Evolutionary conservation across 2,888 invertebrate species (phyloP), one percentile per base, ranked within the genome.

Genomic region (Zele albiditarsus): DNA sequence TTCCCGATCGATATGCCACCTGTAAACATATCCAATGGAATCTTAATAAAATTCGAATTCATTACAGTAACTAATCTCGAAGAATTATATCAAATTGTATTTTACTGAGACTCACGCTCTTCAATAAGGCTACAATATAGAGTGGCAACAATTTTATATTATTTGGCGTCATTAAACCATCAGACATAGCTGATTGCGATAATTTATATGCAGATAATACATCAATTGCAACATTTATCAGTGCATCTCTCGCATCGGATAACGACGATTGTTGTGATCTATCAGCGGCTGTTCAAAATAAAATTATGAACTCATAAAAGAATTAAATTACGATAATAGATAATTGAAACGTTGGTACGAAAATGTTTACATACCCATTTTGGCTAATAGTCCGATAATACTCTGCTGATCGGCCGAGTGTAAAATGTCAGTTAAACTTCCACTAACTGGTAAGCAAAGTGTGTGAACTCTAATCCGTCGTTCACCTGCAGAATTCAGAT

Each of bases 391-490:
- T 71, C 97, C 97, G 71, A 97, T 92, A 80, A 99, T 97, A 79
- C 97, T 96, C 88, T 97, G 96, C 85, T 98, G 95, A 90, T 99
- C 99, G 0, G 98, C 99, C 14, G 94, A 92, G 87, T 95, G 94
- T 83, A 98, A 92, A 5, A 99, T 93, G 84, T 98, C 98, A 1
- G 94, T 92, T 73, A 99, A 88, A 82, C 94, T 96, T 73, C 93
- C 93, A 0, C 95, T 95, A 2, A 98, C 95, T 0, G 99, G 99
- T 81, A 99, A 89, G 88, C 98, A 98, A 79, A 99, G 89, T 0
- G 99, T 99, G 90, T 99, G 99, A 20, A 99, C 99, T 77, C 99
- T 93, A 88, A 99, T 99, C 82, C 99, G 92, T 72, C 99, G 92
- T 90, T 99, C 99, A 65, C 97, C 95, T 95, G 85, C 1, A 86